Evolutionary conservation across 2,888 invertebrate genomes (phyloP), one percentile per base, ranked within the genome.

Genomic region (Acleris cristana): DNA sequence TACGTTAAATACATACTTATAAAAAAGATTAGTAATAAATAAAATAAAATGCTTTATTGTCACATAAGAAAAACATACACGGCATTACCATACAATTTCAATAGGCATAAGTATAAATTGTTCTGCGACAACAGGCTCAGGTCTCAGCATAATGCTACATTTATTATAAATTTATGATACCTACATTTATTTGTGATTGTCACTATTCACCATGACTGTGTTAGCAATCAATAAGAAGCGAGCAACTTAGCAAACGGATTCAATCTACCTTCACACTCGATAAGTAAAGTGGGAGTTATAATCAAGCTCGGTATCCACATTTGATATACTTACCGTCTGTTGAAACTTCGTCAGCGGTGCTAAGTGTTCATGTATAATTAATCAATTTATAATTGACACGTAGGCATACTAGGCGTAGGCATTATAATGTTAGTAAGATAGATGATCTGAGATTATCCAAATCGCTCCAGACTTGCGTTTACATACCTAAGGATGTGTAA

Each of bases 221-320:
- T 63, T 48, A 34, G 34, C 21, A 23, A 49, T 55, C 23, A 10
- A 55, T 55, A 48, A 49, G 48, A 18, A 16, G 8, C 12, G 14
- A 40, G 18, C n/a, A 23, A 30, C n/a, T 54, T 48, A 30, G 54
- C n/a, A 16, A 61, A 53, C 61, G 18, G 53, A 53, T 54, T 54
- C 34, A 34, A 51, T 45, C 16, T 34, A 10, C 30, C 21, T 49
- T 44, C 51, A 16, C 56, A 51, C 26, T 40, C 56, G 64, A 40
- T 64, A 51, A 64, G 40, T 51, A 51, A 26, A 64, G 23, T 26
- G 57, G 23, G 51, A 57, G 59, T 57, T 49, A 57, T 57, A 52
- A 57, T 64, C 26, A 64, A 44, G n/a, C 40, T 49, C 18, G 14
- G 49, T n/a, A 56, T 56, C 48, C 34, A 56, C 55, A 40, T 56